Percentiles rank a stretch among this genome's conserved stretches.
Conservation (phyloP, 1,140 invertebrate genomes). For the Drosophila nigrodunni region DNA sequence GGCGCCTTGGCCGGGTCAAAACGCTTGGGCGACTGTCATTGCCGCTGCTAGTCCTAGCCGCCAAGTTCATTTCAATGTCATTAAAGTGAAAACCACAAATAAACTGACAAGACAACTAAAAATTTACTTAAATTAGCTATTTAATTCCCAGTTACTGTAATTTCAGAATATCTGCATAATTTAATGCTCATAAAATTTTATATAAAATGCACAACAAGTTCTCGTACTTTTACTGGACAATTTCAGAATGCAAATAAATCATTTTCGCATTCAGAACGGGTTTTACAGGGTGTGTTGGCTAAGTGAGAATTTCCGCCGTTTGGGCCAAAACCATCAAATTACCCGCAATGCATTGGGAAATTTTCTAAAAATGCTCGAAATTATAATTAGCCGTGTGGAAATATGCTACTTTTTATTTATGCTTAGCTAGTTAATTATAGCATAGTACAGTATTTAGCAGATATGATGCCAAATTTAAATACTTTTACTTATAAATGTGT, state of each 20-base stretch:
- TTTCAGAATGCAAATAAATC: slow-evolving; percentile 35
- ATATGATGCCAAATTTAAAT: slow-evolving; percentile 1
- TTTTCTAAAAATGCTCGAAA: background rate
- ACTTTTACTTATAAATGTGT: background rate
- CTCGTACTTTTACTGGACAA: slow-evolving; percentile 22
- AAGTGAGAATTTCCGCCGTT: background rate
- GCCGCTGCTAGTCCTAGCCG: slow-evolving; percentile 6
- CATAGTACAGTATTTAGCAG: background rate
- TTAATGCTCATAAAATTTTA: slow-evolving; percentile 30
- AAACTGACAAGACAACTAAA: background rate
- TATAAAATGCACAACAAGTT: slow-evolving; percentile 28
- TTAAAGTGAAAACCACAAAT: slow-evolving; percentile 25
- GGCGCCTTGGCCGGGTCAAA: slow-evolving; percentile 5
- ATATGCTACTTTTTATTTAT: slow-evolving; percentile 14
- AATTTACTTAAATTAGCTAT: slow-evolving; percentile 9
- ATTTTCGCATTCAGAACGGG: background rate
- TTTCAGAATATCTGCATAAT: slow-evolving; percentile 6
- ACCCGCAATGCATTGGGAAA: slow-evolving; percentile 14
- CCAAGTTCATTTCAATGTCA: slow-evolving; percentile 80
- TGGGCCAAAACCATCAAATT: background rate
- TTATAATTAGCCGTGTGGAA: slow-evolving; percentile 8
- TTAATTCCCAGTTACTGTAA: slow-evolving; percentile 1
- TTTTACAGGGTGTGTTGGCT: slow-evolving; percentile 10
- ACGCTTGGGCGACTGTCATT: slow-evolving; percentile 30
- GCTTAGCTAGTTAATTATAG: background rate